Conservation (phyloP, 2,113 vertebrate genomes). For the Cinclus mexicanus region DNA sequence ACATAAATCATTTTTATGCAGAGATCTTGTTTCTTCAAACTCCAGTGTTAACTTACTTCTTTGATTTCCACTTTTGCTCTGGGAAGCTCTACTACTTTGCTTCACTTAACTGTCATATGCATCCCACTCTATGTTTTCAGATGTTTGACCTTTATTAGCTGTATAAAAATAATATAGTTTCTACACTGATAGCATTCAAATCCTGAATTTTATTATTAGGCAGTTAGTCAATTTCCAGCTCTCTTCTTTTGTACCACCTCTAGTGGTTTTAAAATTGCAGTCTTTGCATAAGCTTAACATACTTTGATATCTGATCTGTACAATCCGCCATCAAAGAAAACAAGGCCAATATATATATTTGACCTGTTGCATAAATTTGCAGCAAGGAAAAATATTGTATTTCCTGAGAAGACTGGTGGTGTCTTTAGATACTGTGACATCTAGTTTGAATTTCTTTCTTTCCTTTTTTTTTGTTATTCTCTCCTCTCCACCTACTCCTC, state of each 20-base stretch:
- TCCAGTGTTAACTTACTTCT: background rate
- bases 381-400: background rate
- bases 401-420: background rate
- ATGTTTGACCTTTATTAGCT: background rate
- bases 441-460: background rate
- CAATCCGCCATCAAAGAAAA: background rate
- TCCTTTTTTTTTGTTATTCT: background rate
- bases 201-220: background rate
- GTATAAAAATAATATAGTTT: background rate
- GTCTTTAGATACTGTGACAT: background rate
- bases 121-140: background rate
- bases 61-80: background rate
- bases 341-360: background rate
- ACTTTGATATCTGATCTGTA: background rate
- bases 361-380: background rate
- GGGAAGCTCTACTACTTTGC: background rate
- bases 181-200: background rate
- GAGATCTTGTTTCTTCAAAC: background rate
- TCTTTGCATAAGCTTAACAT: background rate
- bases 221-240: background rate
- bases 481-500: background rate
- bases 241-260: background rate
- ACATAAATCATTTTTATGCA: background rate
- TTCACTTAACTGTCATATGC: background rate
- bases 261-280: background rate